These are phyloP conservation scores for Nesogale talazaci DNA, from an alignment of 2,113 vertebrate species.

Conservation along the genomic window DNA sequence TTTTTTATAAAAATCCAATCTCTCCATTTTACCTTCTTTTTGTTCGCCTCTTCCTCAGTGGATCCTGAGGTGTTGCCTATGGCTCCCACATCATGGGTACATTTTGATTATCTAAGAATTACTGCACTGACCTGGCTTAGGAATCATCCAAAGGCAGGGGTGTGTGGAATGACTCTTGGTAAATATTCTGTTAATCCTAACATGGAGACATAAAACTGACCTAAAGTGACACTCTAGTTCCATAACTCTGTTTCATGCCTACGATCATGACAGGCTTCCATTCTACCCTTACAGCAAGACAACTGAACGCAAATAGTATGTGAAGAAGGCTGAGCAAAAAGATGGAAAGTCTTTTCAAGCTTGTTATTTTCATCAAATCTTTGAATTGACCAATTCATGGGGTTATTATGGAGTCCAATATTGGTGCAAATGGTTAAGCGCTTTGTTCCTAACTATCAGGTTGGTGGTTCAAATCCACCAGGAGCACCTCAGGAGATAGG, in stretches of 20 bases:
- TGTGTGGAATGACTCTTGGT: background rate
- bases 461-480: background rate
- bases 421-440: background rate
- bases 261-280: background rate
- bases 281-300: background rate
- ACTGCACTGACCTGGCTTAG: background rate
- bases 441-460: background rate
- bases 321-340: background rate
- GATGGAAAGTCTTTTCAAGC: background rate
- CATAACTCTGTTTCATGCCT: too few relatives aligned
- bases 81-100: background rate
- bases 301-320: background rate
- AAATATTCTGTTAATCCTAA: background rate
- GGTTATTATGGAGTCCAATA: background rate
- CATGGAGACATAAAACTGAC: background rate
- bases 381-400: background rate
- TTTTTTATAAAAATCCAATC: background rate
- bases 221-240: background rate
- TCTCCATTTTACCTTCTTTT: background rate
- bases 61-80: background rate
- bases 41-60: background rate
- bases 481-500: background rate
- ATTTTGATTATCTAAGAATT: background rate
- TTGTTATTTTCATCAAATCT: background rate
- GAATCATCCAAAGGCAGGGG: background rate